Evolutionary conservation across 2,888 invertebrate genomes (phyloP).

Genomic region (Quadriops clusia): DNA sequence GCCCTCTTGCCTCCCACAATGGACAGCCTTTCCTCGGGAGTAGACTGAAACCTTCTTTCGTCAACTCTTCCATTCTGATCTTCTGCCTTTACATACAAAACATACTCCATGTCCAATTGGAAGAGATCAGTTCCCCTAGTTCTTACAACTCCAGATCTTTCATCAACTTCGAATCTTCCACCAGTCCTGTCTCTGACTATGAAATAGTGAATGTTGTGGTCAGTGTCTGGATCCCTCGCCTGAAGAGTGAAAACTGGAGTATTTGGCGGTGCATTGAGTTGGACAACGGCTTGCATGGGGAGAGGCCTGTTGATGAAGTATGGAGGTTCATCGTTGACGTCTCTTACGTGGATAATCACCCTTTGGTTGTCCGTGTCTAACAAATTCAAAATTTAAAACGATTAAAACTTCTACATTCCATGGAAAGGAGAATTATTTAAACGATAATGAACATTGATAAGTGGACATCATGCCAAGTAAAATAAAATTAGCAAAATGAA

Average conservation of each 20-base stretch:
- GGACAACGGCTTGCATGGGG: conserved; percentile 96
- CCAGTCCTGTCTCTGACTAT: conserved; percentile 84
- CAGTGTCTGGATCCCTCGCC: conserved; percentile 92
- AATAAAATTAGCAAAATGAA: too few relatives aligned
- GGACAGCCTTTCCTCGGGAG: conserved; percentile 80
- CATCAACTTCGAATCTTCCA: conserved; percentile 37
- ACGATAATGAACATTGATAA: not conserved
- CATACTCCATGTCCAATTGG: conserved; percentile 92
- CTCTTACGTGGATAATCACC: conserved; percentile 88
- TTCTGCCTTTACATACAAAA: conserved; percentile 90
- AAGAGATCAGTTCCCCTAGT: conserved; percentile 86
- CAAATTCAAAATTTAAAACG: conserved; percentile 7
- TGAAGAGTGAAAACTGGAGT: conserved; percentile 95
- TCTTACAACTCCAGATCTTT: conserved; percentile 62
- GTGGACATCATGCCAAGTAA: not conserved
- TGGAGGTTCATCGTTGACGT: conserved; percentile 94
- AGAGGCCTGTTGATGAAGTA: conserved; percentile 94
- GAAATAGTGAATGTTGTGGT: conserved; percentile 92
- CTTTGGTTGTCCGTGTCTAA: conserved; percentile 90
- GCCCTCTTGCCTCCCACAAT: conserved; percentile 96
- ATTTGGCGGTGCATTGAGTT: conserved; percentile 88
- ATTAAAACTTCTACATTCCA: too few relatives aligned
- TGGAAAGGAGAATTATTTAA: too few relatives aligned
- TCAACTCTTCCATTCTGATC: conserved; percentile 91
- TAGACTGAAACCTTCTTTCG: conserved; percentile 79